Evolutionary conservation across 1,140 invertebrate species (phyloP), one percentile per base, ranked within the genome.

Genomic region (Temnothorax nylanderi): DNA sequence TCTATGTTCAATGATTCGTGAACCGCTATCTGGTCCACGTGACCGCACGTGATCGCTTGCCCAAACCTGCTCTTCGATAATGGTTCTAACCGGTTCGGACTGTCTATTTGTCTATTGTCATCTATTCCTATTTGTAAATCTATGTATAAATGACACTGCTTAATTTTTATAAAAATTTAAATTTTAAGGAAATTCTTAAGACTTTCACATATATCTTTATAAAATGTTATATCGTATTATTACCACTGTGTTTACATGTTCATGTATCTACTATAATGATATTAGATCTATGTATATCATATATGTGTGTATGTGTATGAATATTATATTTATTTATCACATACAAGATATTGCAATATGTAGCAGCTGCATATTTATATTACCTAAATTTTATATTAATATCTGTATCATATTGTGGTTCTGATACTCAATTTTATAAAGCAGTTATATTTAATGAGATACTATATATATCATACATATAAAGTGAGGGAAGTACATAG

Each of bases 21-120:
- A 87, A 87, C 84, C 76, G 82, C 87, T 89, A 89, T 89, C 88
- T 89, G 89, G 77, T 90, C 18, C 89, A 84, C 78, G 85, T 89
- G 89, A 90, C 89, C 72, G 88, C 87, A 89, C 84, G 75, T 56
- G 44, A 69, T 69, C 49, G 74, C 88, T 89, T 76, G 58, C 26
- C 37, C 54, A 67, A 84, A 87, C 77, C 74, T 77, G 49, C 72
- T 85, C 56, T 26, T 75, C 65, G 77, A 90, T 89, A 90, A 76
- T 89, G 76, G 82, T 78, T 75, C 56, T 89, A 89, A 76, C 77
- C 13, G 34, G 49, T 87, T 51, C 26, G 76, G 26, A 69, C 74
- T 47, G 37, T 76, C 41, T 81, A 26, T 26, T 26, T 26, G 26
- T 26, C 26, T 26, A 26, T 26, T 26, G 26, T 26, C 26, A 26